Percentiles rank a stretch among this genome's conserved stretches.
Evolutionary conservation across 2,888 invertebrate species (phyloP).

Genomic region (Loripinus fragilis): DNA sequence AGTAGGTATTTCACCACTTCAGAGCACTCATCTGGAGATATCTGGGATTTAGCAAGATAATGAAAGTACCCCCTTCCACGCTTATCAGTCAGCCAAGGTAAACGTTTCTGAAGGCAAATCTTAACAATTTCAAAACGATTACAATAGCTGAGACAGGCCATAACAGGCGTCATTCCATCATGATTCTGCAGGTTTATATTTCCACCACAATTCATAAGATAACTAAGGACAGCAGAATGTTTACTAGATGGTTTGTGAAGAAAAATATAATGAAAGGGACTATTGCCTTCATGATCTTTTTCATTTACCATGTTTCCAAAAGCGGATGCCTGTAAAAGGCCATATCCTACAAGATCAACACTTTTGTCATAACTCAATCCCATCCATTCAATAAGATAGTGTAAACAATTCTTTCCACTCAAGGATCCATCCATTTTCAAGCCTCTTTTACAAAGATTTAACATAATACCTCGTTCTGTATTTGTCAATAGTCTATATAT

Average conservation of each 20-base stretch:
- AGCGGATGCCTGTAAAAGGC: too few species aligned
- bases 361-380: too few species aligned
- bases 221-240: too few species aligned
- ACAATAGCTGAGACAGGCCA: not conserved
- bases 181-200: not conserved
- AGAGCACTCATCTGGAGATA: too few species aligned
- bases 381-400: not conserved
- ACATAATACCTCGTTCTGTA: not conserved
- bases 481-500: not conserved
- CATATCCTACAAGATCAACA: too few species aligned
- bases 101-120: not conserved
- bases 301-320: too few species aligned
- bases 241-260: too few species aligned
- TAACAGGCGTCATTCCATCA: not conserved
- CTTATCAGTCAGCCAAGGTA: not conserved
- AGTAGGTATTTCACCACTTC: not conserved
- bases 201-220: not conserved
- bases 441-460: not conserved
- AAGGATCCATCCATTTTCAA: not conserved
- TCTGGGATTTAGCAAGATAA: not conserved
- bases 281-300: too few species aligned
- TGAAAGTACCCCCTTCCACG: conserved; percentile 4
- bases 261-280: too few species aligned
- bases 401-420: not conserved
- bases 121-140: not conserved